Percentiles rank a stretch among this genome's conserved stretches.
These are phyloP conservation scores for Himalopsyche japonica DNA, from an alignment of 2,888 invertebrate species.

Conservation along the genomic window DNA sequence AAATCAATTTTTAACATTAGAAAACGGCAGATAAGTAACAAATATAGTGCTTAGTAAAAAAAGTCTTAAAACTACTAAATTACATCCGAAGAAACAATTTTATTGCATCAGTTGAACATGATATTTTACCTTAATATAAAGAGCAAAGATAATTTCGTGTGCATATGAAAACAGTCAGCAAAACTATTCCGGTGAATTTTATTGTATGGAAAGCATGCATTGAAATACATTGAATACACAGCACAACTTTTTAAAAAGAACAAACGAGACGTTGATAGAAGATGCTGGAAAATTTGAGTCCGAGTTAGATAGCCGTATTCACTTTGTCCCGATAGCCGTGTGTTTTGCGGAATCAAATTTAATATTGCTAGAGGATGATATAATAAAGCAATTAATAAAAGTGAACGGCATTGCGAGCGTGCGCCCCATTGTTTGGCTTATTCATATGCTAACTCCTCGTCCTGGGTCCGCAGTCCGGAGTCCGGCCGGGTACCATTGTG, in stretches of 20 bases:
- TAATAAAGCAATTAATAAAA: constrained; percentile 52
- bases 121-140: too few species aligned
- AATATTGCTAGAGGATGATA: constrained; percentile 40
- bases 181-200: neutral
- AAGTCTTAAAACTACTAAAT: too few species aligned
- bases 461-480: neutral
- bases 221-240: neutral
- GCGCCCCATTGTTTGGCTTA: constrained; percentile 53
- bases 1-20: too few species aligned
- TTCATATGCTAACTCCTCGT: constrained; percentile 57
- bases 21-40: too few species aligned
- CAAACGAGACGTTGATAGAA: neutral
- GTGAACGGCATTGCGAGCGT: constrained; percentile 45
- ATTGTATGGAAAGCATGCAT: neutral
- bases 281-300: neutral
- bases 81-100: too few species aligned
- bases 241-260: neutral
- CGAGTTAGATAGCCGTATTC: neutral
- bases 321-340: neutral
- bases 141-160: too few species aligned
- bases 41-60: too few species aligned
- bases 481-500: constrained; percentile 28
- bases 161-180: too few species aligned
- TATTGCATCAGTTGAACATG: too few species aligned
- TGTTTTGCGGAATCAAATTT: constrained; percentile 37